These are phyloP conservation scores for Campoletis sonorensis DNA, from an alignment of 1,140 invertebrate species.

Conservation along the genomic window DNA sequence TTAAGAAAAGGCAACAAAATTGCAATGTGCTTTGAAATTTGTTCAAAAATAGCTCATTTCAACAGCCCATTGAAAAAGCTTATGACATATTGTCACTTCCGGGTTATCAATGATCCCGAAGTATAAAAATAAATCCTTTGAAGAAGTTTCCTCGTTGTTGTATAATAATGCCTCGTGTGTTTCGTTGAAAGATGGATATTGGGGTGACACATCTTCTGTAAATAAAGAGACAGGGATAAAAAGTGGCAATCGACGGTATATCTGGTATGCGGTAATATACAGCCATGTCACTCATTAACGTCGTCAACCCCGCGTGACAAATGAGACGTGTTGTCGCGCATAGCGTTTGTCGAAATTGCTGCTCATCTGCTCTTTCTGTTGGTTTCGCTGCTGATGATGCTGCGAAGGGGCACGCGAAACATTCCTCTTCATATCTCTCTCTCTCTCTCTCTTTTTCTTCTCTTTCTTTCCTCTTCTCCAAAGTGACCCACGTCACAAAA, in stretches of 20 bases:
- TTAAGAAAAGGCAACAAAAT: no score
- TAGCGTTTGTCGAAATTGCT: constrained; percentile 75
- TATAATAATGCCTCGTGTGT: neutral
- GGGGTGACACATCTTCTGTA: constrained; percentile 10
- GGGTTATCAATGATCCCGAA: neutral
- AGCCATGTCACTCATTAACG: constrained; percentile 66
- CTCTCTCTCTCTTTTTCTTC: constrained; percentile 32
- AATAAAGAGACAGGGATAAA: constrained; percentile 37
- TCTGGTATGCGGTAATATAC: constrained; percentile 42
- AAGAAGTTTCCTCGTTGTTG: constrained; percentile 1
- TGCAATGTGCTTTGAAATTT: no score
- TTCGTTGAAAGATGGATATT: neutral
- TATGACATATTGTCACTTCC: neutral
- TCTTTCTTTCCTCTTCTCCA: constrained; percentile 52
- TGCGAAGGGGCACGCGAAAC: constrained; percentile 48
- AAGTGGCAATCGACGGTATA: constrained; percentile 58
- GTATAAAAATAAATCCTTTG: constrained; percentile 47
- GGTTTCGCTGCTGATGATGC: constrained; percentile 17
- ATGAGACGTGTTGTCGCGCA: constrained; percentile 74
- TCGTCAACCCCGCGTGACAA: constrained; percentile 71
- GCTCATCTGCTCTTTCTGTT: constrained; percentile 35
- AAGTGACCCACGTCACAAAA: neutral
- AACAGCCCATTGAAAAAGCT: no score
- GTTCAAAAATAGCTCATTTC: no score
- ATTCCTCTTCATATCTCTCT: constrained; percentile 59